These are phyloP conservation scores for Hymenopus coronatus DNA, from an alignment of 2,888 invertebrate species.

Conservation along the genomic window DNA sequence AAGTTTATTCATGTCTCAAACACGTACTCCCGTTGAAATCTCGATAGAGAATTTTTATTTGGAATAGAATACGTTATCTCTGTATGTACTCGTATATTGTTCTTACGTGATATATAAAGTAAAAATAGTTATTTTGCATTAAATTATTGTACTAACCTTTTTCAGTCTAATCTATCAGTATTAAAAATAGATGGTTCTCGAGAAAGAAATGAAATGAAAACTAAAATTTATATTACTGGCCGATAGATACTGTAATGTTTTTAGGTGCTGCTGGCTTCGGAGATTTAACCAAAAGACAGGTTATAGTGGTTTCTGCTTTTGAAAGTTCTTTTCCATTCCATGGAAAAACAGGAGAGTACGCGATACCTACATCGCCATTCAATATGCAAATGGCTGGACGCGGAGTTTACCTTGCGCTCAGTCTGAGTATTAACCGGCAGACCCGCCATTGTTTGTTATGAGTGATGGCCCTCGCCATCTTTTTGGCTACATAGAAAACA, in stretches of 20 bases:
- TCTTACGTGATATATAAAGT: no score
- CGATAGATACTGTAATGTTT: neutral
- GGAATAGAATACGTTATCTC: no score
- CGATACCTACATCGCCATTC: neutral
- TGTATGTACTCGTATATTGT: no score
- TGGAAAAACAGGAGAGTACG: neutral
- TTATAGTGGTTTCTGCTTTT: neutral
- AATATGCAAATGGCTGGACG: neutral
- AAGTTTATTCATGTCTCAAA: no score
- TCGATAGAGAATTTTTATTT: no score
- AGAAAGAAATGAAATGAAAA: neutral
- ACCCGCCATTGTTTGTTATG: neutral
- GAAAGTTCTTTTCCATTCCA: neutral
- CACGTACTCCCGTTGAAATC: no score
- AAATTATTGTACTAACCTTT: no score
- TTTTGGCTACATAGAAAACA: neutral
- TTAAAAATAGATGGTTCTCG: no score
- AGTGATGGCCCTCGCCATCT: neutral
- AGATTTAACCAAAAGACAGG: neutral
- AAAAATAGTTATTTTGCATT: no score
- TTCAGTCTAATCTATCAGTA: no score
- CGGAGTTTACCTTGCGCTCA: neutral
- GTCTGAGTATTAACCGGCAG: neutral
- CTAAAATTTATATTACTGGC: neutral
- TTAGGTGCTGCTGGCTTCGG: neutral